These are phyloP conservation scores for Acridotheres tristis DNA, from an alignment of 2,797 vertebrate species.

Conservation along the genomic window DNA sequence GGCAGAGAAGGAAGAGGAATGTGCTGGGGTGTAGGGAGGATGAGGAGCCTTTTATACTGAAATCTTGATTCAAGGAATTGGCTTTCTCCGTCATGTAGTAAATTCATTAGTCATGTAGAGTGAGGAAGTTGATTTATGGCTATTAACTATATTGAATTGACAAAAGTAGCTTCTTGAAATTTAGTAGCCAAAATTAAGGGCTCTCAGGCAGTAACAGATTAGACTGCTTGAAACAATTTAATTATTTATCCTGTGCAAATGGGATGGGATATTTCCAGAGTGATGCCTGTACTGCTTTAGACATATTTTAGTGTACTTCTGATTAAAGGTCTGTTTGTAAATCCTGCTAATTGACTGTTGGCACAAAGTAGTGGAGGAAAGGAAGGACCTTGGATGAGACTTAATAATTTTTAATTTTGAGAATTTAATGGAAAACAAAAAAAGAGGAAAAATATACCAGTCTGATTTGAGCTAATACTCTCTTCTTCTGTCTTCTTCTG, in stretches of 20 bases:
- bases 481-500: not conserved
- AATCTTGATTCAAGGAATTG: not conserved
- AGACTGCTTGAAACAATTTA: constrained; percentile 20
- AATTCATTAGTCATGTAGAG: constrained; percentile 26
- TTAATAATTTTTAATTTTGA: not conserved
- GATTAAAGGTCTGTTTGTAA: constrained; percentile 3
- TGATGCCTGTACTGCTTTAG: not conserved
- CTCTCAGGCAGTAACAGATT: constrained; percentile 46
- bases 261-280: constrained; percentile 1
- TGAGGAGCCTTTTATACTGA: not conserved
- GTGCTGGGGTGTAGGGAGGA: not conserved
- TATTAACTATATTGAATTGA: constrained; percentile 33
- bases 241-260: constrained; percentile 41
- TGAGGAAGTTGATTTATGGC: constrained; percentile 26
- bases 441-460: not conserved
- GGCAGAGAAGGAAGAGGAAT: not conserved
- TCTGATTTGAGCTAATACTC: not conserved
- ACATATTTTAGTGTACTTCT: not conserved
- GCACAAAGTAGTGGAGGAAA: not conserved
- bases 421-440: not conserved
- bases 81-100: not conserved
- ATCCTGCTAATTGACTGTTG: not conserved
- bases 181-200: constrained; percentile 35
- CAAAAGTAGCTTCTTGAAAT: constrained; percentile 23
- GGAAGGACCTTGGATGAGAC: not conserved